Percentiles rank a stretch among this genome's conserved stretches.
Conservation (phyloP, 2,113 vertebrate species). For the Ranitomeya imitator region DNA sequence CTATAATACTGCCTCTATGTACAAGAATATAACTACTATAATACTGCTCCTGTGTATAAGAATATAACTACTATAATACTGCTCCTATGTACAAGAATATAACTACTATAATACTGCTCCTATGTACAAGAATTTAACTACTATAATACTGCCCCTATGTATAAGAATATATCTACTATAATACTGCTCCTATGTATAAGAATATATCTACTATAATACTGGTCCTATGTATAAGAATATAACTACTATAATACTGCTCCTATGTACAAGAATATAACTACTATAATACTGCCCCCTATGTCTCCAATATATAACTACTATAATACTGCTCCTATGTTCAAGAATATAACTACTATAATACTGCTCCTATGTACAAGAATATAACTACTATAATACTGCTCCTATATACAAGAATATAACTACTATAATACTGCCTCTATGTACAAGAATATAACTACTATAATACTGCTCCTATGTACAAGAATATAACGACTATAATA, state of each 20-base stretch:
- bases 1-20: background rate
- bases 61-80: slow-evolving; percentile 20
- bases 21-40: no score
- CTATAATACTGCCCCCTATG: no score
- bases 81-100: background rate
- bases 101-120: background rate
- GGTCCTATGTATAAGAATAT: background rate
- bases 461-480: background rate
- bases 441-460: slow-evolving; percentile 1
- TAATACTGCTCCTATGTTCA: background rate
- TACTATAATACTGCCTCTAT: slow-evolving; percentile 4
- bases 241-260: slow-evolving; percentile 5
- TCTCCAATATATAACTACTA: no score
- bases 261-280: slow-evolving; percentile 2
- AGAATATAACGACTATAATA: slow-evolving; percentile 23
- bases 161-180: no score
- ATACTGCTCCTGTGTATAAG: no score
- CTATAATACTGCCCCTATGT: background rate
- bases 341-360: slow-evolving; percentile 5
- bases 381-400: background rate
- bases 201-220: slow-evolving; percentile 7
- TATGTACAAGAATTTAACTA: slow-evolving; percentile 17
- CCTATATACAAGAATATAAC: background rate
- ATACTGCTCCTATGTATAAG: background rate
- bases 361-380: slow-evolving; percentile 6